Evolutionary conservation across 2,797 vertebrate genomes (phyloP).

Genomic region (Melanotaenia nigrans): DNA sequence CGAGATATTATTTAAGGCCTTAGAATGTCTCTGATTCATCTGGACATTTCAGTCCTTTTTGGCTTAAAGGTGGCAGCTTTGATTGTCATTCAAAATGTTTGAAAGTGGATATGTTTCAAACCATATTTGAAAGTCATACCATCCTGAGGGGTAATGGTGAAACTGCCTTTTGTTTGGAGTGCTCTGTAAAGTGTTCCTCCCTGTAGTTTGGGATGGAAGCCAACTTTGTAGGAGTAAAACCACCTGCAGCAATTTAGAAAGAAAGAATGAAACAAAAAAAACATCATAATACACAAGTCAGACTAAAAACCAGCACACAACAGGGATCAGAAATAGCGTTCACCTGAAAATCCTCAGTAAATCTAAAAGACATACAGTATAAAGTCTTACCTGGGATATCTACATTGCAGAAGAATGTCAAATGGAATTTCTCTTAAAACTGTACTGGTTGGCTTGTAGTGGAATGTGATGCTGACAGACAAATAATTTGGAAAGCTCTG

Average conservation of each 20-base stretch:
- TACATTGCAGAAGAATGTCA: slow-evolving; percentile 62
- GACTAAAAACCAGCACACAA: background rate
- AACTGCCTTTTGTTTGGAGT: slow-evolving; percentile 27
- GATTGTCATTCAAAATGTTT: accelerated
- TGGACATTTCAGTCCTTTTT: background rate
- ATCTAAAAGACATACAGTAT: background rate
- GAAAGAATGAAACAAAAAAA: background rate
- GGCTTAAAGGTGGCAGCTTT: background rate
- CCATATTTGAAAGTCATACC: slow-evolving; percentile 55
- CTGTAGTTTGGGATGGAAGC: slow-evolving; percentile 53
- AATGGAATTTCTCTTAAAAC: slow-evolving; percentile 70
- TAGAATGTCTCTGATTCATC: background rate
- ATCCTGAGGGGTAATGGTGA: slow-evolving; percentile 59
- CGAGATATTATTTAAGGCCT: background rate
- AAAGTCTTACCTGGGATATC: slow-evolving; percentile 67
- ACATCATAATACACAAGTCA: background rate
- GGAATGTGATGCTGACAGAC: slow-evolving; percentile 30
- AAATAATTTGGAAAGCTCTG: slow-evolving; percentile 57
- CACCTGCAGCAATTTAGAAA: slow-evolving; percentile 52
- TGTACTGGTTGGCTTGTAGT: slow-evolving; percentile 41
- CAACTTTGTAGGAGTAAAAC: slow-evolving; percentile 64
- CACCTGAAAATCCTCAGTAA: background rate
- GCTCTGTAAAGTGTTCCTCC: slow-evolving; percentile 47
- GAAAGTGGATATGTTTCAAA: accelerated
- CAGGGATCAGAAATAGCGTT: background rate